phyloP scores from a whole-genome alignment of 2,888 invertebrate genomes.

The Luperina nickerlii region DNA sequence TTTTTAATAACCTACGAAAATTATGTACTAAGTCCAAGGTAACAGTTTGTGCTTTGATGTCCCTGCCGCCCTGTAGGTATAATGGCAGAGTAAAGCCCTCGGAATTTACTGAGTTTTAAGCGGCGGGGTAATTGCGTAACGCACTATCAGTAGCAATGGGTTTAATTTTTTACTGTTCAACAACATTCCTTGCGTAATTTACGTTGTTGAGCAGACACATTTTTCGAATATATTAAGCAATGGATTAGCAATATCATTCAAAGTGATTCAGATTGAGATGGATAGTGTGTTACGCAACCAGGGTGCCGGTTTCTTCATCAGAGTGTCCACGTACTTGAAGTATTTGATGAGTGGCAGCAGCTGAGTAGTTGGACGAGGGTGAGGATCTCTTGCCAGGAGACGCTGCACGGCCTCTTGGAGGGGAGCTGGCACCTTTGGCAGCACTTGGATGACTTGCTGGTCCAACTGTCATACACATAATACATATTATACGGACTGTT shows the following conservation, averaged over 20 bases:
- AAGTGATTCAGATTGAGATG: no score
- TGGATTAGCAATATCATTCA: no score
- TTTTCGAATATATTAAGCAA: no score
- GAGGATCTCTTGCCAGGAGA: conserved; percentile 95
- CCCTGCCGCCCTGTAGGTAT: not conserved
- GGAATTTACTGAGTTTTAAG: not conserved
- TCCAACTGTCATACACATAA: conserved; percentile 92
- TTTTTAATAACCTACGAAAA: no score
- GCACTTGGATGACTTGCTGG: conserved; percentile 94
- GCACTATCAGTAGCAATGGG: no score
- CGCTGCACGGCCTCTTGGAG: conserved; percentile 97
- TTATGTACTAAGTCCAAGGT: no score
- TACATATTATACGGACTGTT: conserved; percentile 16
- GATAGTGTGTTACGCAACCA: no score
- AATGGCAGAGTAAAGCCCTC: not conserved
- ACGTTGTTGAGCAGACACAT: no score
- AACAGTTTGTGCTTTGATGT: not conserved
- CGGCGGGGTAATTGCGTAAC: no score
- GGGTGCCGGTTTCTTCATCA: not conserved
- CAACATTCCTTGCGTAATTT: no score
- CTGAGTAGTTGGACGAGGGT: conserved; percentile 97
- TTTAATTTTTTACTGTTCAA: no score
- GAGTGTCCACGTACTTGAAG: conserved; percentile 92
- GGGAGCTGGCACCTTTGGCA: conserved; percentile 95
- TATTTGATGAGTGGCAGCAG: conserved; percentile 97